Conservation (phyloP, 2,113 vertebrate species). For the Cheirogaleus medius region DNA sequence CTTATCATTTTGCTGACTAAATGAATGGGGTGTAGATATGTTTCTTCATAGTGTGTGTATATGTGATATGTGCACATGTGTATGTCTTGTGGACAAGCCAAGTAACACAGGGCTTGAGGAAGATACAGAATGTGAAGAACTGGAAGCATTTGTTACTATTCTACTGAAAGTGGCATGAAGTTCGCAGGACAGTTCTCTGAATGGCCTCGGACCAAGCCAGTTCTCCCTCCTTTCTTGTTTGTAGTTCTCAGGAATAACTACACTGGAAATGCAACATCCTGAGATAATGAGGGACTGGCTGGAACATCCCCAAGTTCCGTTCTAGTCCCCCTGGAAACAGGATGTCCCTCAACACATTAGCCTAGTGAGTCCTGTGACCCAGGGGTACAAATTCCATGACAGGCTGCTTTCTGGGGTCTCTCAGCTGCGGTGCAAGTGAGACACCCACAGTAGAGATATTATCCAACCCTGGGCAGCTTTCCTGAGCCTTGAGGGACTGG, state of each 20-base stretch:
- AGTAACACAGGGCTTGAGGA: background rate
- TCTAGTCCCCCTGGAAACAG: background rate
- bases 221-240: background rate
- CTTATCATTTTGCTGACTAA: background rate
- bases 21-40: background rate
- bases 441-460: background rate
- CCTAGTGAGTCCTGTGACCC: background rate
- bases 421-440: background rate
- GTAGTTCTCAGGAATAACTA: background rate
- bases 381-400: background rate
- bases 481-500: background rate
- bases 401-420: background rate
- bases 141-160: no score
- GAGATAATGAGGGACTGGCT: background rate
- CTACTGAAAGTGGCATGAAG: background rate
- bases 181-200: background rate
- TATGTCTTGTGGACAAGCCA: background rate
- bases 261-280: background rate
- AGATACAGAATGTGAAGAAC: rapidly evolving
- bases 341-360: background rate
- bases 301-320: background rate
- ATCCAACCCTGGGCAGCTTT: background rate
- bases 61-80: background rate
- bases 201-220: no score
- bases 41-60: background rate